Base-by-base conservation (phyloP, 1,140 invertebrate genomes). In the Muscidifurax raptorellus region DNA sequence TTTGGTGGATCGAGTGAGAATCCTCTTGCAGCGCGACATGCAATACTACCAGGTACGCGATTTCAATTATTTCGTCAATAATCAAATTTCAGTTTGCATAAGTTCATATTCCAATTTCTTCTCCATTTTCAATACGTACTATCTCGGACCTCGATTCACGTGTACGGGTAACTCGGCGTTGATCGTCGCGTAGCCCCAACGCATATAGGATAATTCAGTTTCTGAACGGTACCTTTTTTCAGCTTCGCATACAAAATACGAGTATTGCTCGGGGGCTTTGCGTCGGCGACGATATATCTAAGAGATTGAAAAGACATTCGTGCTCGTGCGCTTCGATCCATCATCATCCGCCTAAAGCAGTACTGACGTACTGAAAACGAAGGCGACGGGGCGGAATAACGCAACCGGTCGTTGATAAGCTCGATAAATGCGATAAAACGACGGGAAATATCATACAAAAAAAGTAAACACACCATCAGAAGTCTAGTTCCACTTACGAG, bases 1-100 rank as follows among this genome's bases (percentile, higher is more conserved):
- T 94, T 95, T 97, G 90, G 96, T 97, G 94, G 96, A 97, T 91
- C 94, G 96, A 85, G 96, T 96, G 67, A 94, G 96, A 85, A 96
- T 96, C 88, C 93, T 97, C 59, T 93, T 97, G 66, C 96, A 97
- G 91, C 93, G 96, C 67, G 96, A 97, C 91, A 94, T 96, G 91
- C 95, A 96, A 90, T 97, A 96, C 93, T 97, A 97, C 93, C 95
- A 96, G 94, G 96, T 96, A 92, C 88, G 25, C 25, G 5, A 12
- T 69, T 30, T 9, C 3, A 59, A n/a, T 0, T 7, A 2, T 18
- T 52, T 3, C 18, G 18, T 22, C 15, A 52, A 18, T 52, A 22
- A 18, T 52, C 18, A 18, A 18, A 22, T 5, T 52, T 1, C 47
- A 5, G 18, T 22, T 18, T 52, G 7, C 36, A 10, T 9, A 9